These are phyloP conservation scores for Ectemnius lituratus DNA, from an alignment of 2,888 invertebrate genomes.

Conservation along the genomic window DNA sequence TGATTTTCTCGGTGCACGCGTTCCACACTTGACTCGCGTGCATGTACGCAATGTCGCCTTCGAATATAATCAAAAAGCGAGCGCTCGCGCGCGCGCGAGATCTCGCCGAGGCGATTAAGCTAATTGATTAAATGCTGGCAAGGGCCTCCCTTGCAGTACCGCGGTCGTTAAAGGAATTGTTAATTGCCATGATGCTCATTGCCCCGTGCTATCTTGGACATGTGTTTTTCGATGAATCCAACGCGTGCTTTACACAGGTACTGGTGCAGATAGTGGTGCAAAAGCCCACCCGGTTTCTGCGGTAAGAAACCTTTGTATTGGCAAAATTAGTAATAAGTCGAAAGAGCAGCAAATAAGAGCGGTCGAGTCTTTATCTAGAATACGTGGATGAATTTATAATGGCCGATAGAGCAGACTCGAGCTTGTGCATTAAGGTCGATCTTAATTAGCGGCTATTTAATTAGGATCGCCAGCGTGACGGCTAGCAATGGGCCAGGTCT, in stretches of 20 bases:
- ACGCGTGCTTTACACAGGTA: not conserved
- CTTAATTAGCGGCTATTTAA: slow-evolving; percentile 77
- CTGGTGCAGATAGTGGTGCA: not conserved
- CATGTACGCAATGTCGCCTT: slow-evolving; percentile 22
- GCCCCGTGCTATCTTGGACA: not conserved
- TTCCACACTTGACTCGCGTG: slow-evolving; percentile 30
- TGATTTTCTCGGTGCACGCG: slow-evolving; percentile 33
- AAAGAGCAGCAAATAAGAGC: slow-evolving; percentile 17
- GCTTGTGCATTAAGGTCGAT: slow-evolving; percentile 75
- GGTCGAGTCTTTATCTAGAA: slow-evolving; percentile 42
- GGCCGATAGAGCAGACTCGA: slow-evolving; percentile 64
- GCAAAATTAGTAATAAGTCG: too few species aligned
- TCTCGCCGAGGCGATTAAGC: slow-evolving; percentile 16
- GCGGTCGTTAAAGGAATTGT: not conserved
- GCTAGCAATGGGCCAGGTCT: slow-evolving; percentile 72
- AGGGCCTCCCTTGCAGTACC: slow-evolving; percentile 27
- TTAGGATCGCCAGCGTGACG: slow-evolving; percentile 77
- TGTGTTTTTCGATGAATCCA: not conserved
- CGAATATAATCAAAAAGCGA: slow-evolving; percentile 44
- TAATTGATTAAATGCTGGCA: slow-evolving; percentile 22
- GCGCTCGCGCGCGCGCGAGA: slow-evolving; percentile 19
- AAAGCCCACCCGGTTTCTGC: too few species aligned
- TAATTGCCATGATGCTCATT: not conserved
- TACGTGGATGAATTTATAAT: slow-evolving; percentile 64
- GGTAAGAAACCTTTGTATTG: too few species aligned